Conservation (phyloP, 2,797 vertebrate species). For the Mormyrus hasselquistii region DNA sequence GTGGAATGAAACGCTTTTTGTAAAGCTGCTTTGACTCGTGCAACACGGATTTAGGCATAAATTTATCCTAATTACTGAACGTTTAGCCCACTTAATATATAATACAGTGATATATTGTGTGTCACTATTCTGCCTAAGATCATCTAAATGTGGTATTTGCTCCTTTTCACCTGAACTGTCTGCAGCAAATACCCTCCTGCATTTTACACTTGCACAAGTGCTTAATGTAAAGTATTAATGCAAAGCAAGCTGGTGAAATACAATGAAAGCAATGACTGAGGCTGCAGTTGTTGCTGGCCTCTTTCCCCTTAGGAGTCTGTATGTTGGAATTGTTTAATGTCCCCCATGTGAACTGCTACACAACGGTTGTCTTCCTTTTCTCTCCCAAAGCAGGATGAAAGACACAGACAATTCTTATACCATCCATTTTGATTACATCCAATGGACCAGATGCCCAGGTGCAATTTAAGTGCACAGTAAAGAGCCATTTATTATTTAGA, state of each 20-base stretch:
- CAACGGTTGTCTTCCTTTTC: neutral
- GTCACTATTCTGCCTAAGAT: neutral
- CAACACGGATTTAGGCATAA: neutral
- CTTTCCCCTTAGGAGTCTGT: neutral
- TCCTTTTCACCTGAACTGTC: neutral
- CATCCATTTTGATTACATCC: slow-evolving; percentile 1
- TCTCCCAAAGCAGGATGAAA: neutral
- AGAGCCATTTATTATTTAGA: neutral
- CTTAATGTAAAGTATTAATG: neutral
- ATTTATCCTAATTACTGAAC: neutral
- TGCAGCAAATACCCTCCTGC: neutral
- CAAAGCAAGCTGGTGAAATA: neutral
- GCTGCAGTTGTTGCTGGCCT: neutral
- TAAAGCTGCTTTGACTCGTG: neutral
- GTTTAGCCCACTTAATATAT: neutral
- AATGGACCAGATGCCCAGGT: neutral
- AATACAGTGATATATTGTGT: neutral
- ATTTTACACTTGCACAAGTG: neutral
- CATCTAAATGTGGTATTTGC: neutral
- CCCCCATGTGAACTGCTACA: neutral
- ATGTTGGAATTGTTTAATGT: neutral
- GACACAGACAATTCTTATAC: neutral
- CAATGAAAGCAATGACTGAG: neutral
- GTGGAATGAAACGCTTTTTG: neutral
- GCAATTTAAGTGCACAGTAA: neutral